Conservation (phyloP, 2,888 invertebrate species). For the Pimpla rufipes region DNA sequence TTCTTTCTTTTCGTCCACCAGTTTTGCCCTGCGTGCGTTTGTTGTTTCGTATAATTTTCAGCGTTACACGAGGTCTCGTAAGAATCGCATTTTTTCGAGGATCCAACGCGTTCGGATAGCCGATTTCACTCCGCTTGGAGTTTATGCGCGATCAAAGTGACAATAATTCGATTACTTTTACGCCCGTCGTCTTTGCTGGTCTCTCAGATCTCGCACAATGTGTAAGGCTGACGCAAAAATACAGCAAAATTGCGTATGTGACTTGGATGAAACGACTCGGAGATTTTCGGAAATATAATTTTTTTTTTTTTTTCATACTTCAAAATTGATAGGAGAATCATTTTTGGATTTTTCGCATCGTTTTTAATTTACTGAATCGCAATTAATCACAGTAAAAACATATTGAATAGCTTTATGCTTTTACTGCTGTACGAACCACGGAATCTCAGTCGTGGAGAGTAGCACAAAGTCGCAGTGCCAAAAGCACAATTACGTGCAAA, state of each 20-base stretch:
- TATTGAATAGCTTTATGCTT: not conserved
- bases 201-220: not conserved
- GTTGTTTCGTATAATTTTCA: constrained; percentile 65
- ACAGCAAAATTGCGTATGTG: not conserved
- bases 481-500: not conserved
- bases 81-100: constrained; percentile 14
- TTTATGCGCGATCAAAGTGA: not conserved
- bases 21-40: constrained; percentile 45
- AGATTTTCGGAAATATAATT: not conserved
- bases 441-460: not conserved
- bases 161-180: constrained; percentile 25
- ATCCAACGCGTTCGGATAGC: not conserved
- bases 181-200: not conserved
- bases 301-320: not conserved
- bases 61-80: constrained; percentile 47
- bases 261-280: not conserved
- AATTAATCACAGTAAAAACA: not conserved
- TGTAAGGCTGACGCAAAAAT: not conserved
- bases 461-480: not conserved
- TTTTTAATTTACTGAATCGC: too few relatives aligned
- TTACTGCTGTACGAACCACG: not conserved
- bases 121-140: not conserved
- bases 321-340: not conserved
- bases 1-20: constrained; percentile 27
- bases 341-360: too few relatives aligned